Evolutionary conservation across 2,797 vertebrate species (phyloP).

Genomic region (Ctenochaetus hawaiiensis): DNA sequence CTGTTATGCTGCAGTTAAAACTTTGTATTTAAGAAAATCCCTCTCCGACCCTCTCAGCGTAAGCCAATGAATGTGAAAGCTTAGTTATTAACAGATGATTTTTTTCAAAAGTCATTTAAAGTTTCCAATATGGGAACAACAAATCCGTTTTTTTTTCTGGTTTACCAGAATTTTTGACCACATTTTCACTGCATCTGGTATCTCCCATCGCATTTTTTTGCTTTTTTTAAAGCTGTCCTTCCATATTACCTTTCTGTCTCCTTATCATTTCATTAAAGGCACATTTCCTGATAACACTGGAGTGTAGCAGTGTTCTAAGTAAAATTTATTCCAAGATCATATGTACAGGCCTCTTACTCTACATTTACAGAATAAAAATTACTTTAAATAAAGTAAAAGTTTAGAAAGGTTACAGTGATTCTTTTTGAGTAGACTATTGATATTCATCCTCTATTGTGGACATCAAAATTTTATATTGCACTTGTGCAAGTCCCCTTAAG

Average conservation of each 20-base stretch:
- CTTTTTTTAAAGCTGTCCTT: not conserved
- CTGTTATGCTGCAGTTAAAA: too few relatives aligned
- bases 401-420: not conserved
- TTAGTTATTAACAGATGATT: too few relatives aligned
- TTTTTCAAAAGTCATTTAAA: too few relatives aligned
- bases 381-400: not conserved
- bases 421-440: not conserved
- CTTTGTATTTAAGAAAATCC: too few relatives aligned
- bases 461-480: conserved; percentile 10
- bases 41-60: too few relatives aligned
- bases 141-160: too few relatives aligned
- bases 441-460: not conserved
- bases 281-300: not conserved
- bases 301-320: not conserved
- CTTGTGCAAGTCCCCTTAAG: conserved; percentile 5
- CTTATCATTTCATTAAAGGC: not conserved
- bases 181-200: not conserved
- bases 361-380: not conserved
- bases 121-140: too few relatives aligned
- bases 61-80: too few relatives aligned
- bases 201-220: not conserved
- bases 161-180: too few relatives aligned
- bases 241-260: too few relatives aligned
- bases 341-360: not conserved
- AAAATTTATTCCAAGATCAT: not conserved